phyloP scores from a whole-genome alignment of 2,113 vertebrate species.

The Tauraco erythrolophus region DNA sequence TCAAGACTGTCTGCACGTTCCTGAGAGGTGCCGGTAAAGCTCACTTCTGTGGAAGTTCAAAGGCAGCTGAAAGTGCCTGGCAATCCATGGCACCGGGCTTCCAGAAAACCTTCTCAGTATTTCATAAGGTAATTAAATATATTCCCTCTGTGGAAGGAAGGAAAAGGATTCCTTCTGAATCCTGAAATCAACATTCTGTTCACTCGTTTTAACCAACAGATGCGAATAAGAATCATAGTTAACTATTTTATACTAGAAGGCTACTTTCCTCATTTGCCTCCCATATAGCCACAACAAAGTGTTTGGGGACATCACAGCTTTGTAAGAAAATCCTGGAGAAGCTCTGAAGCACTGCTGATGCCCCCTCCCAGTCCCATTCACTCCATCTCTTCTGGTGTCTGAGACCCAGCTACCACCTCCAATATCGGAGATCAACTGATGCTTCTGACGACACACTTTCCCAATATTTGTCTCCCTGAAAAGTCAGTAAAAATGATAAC shows the following conservation, averaged over 20 bases:
- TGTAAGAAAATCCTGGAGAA: not conserved
- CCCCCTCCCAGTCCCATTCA: not conserved
- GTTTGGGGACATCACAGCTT: not conserved
- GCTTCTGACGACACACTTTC: accelerated
- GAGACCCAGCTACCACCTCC: not conserved
- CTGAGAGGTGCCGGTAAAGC: not conserved
- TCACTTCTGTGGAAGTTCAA: not conserved
- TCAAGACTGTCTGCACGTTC: not conserved
- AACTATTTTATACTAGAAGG: not conserved
- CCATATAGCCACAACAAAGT: not conserved
- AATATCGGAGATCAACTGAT: not conserved
- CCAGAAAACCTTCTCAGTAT: not conserved
- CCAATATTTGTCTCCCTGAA: not conserved
- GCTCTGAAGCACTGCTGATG: not conserved
- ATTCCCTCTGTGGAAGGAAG: not conserved
- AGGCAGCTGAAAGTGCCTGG: not conserved
- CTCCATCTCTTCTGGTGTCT: not conserved
- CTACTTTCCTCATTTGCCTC: not conserved
- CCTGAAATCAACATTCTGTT: not conserved
- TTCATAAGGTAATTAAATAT: not conserved
- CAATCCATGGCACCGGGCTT: not conserved
- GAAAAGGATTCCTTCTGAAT: not conserved
- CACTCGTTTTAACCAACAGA: not conserved
- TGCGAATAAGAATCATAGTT: not conserved
- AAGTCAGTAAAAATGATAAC: not conserved